Evolutionary conservation across 2,888 invertebrate species (phyloP), one percentile per base, ranked within the genome.

Genomic region (Philaethria dido): DNA sequence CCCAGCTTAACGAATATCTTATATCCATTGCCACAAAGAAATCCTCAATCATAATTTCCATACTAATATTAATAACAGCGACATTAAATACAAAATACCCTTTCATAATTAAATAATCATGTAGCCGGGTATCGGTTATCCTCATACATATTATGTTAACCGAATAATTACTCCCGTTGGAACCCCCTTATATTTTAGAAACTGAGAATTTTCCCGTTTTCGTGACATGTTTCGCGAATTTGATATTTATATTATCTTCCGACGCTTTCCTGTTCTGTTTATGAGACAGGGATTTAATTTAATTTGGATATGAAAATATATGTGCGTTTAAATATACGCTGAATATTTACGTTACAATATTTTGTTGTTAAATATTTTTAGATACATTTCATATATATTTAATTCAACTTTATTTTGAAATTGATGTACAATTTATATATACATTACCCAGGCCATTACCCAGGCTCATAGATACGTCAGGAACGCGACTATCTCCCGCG

Each of bases 121-220:
- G 52, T 62, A 69, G 42, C 20, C 39, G 55, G n/a, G 36, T 55
- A 61, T 45, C 52, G 42, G 52, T 50, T 48, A 47, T 62, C 62
- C 45, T 54, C 59, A 13, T 60, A 62, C 64, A 61, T 64, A 65
- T 62, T 62, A 62, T 66, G 69, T 52, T 62, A 50, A 44, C 62
- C 50, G 57, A 65, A 67, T 69, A 71, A 71, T 71, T 67, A 68
- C 64, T 57, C 63, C 71, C 71, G 36, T 42, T 68, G 67, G 69
- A 68, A 59, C 52, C 57, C 44, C 55, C 57, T 55, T 44, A 59
- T 63, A 67, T 70, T 70, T 71, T 69, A 62, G 62, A 62, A 68
- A 50, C 50, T 45, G 52, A 57, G 45, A 52, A 65, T 64, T 62
- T 62, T 60, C 47, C 52, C 52, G 52, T 69, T 57, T 29, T 50